Evolutionary conservation across 2,113 vertebrate genomes (phyloP).

Genomic region (Oplegnathus fasciatus): DNA sequence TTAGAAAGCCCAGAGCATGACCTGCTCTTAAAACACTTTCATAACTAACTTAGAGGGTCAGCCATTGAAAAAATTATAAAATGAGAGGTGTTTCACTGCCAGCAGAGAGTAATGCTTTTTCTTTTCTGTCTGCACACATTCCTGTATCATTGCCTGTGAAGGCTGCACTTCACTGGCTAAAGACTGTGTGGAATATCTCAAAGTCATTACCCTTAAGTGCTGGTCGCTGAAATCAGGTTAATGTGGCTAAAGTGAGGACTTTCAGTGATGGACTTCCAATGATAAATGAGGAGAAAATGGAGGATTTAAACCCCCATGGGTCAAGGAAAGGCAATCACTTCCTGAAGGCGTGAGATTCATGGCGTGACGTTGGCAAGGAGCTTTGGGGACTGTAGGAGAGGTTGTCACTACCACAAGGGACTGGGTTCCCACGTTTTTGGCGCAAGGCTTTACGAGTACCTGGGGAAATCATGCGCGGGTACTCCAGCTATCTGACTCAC

Average conservation of each 20-base stretch:
- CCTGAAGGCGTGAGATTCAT: conserved; percentile 37
- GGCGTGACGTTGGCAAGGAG: not conserved
- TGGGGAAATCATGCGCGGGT: conserved; percentile 45
- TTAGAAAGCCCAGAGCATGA: conserved; percentile 28
- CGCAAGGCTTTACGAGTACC: conserved; percentile 7
- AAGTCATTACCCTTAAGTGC: conserved; percentile 43
- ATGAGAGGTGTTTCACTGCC: conserved; percentile 23
- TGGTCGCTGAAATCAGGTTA: conserved; percentile 21
- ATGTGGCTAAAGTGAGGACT: conserved; percentile 35
- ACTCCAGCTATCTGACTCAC: conserved; percentile 15
- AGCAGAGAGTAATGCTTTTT: conserved; percentile 14
- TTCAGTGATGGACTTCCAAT: conserved; percentile 17
- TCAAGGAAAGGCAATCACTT: conserved; percentile 33
- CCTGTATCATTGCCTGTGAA: conserved; percentile 2
- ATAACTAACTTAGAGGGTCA: conserved; percentile 25
- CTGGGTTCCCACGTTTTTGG: conserved; percentile 2
- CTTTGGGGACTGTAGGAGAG: not conserved
- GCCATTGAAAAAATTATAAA: conserved; percentile 1
- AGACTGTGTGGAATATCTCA: not conserved
- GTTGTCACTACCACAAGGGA: conserved; percentile 5
- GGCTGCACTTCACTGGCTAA: not conserved
- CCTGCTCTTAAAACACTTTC: conserved; percentile 53
- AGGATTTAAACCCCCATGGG: conserved; percentile 37
- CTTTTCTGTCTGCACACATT: not conserved
- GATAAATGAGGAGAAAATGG: conserved; percentile 46